phyloP scores from a whole-genome alignment of 1,140 invertebrate species.

The Drosophila subpulchrella region DNA sequence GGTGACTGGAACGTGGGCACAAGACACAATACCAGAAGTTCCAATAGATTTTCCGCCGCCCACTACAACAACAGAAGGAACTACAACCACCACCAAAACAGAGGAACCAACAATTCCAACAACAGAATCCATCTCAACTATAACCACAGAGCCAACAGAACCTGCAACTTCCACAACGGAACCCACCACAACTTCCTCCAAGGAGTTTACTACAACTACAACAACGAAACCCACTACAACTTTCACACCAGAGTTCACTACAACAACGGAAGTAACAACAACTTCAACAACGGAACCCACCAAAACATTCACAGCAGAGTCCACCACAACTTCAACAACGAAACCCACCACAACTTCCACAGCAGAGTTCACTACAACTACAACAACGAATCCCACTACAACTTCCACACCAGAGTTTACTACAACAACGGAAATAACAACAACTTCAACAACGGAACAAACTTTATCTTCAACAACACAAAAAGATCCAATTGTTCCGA shows the following conservation, averaged over 20 bases:
- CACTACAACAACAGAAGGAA: conserved; percentile 8
- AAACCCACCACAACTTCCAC: neutral
- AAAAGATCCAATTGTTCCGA: too few relatives aligned
- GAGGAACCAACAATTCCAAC: neutral
- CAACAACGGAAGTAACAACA: too few relatives aligned
- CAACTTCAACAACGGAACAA: neutral
- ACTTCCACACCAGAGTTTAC: too few relatives aligned
- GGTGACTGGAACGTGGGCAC: conserved; percentile 7
- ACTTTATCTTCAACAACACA: too few relatives aligned
- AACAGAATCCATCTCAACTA: neutral
- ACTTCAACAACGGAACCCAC: neutral
- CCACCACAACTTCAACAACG: neutral
- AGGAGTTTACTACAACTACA: neutral
- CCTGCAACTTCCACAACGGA: neutral
- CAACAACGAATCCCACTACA: conserved; percentile 1
- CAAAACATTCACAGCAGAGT: neutral
- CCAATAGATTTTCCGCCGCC: conserved; percentile 42
- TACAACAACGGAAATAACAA: neutral
- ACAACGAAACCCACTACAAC: conserved; percentile 6
- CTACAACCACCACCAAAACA: conserved; percentile 6
- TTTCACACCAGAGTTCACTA: too few relatives aligned
- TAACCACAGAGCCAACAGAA: neutral
- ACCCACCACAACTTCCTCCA: neutral
- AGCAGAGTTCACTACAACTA: conserved; percentile 1
- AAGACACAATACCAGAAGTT: conserved; percentile 54